Evolutionary conservation across 2,888 invertebrate species (phyloP), one percentile per base, ranked within the genome.

Genomic region (Eupithecia subumbrata): DNA sequence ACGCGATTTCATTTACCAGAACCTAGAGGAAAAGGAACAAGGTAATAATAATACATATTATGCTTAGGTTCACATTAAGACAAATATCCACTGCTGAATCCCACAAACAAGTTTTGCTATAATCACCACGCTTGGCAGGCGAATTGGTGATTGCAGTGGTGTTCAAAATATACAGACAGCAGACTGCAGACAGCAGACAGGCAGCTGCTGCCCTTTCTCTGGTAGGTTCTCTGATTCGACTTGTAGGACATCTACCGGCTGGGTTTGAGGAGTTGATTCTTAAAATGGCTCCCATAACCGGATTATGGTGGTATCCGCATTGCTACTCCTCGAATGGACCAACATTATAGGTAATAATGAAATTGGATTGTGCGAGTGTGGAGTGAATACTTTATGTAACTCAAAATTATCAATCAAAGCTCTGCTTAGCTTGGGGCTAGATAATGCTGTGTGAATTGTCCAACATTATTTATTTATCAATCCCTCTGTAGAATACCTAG

Each of bases 1-100:
- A 56, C 96, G 96, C 73, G 95, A 96, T 73, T 98, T 97, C 90
- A 94, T 97, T 72, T 84, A 96, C 11, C 92, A 95, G 67, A 96
- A 97, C 86, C 89, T 96, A 63, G 94, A 95, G 72, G 95, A 95
- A 80, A 95, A 95, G 81, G 92, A 89, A 14, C 88, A 94, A 90
- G 96, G 96, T 89, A 67, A 40, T 14, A 9, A 25, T 30, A 30
- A 37, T 37, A 30, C 5, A 16, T 30, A 0, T 63, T 8, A 16
- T 63, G 5, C 16, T 75, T 11, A 14, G 14, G 45, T 45, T 16
- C 11, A 5, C 48, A 48, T 56, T 22, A 3, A 56, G 2, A 52
- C 9, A 9, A 9, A 9, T 5, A 5, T 45, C 5, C 45, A 48
- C 48, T 48, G 48, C 5, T 1, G 48, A 48, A 16, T 48, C 7